Evolutionary conservation across 2,888 invertebrate genomes (phyloP).

Genomic region (Plutella xylostella): DNA sequence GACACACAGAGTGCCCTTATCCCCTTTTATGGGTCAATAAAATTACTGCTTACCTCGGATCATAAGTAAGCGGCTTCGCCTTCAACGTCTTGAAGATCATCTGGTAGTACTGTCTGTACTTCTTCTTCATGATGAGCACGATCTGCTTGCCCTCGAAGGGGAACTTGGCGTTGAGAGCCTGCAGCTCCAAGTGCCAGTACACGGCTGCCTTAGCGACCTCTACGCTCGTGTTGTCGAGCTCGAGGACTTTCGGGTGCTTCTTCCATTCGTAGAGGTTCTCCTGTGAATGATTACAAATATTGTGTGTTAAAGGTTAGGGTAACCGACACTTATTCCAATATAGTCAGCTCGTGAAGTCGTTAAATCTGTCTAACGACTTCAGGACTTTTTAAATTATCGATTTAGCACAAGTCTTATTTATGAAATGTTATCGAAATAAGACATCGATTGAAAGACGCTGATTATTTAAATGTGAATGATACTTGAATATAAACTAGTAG

Average conservation of each 20-base stretch:
- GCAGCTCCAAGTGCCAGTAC: slow-evolving; percentile 50
- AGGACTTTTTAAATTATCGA: too few species aligned
- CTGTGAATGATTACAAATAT: slow-evolving; percentile 26
- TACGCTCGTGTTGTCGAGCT: slow-evolving; percentile 53
- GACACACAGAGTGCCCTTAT: too few species aligned
- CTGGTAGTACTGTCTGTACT: slow-evolving; percentile 59
- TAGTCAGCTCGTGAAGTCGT: too few species aligned
- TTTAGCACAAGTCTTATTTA: too few species aligned
- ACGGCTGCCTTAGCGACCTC: slow-evolving; percentile 59
- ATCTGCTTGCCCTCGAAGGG: slow-evolving; percentile 62
- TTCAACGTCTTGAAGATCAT: slow-evolving; percentile 61
- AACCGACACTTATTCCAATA: too few species aligned
- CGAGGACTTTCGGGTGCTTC: slow-evolving; percentile 55
- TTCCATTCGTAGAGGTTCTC: slow-evolving; percentile 61
- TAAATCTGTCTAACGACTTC: too few species aligned
- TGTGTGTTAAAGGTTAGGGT: too few species aligned
- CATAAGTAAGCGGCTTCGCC: slow-evolving; percentile 57
- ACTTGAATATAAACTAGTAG: too few species aligned
- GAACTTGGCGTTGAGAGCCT: slow-evolving; percentile 35
- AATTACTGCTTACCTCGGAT: slow-evolving; percentile 54
- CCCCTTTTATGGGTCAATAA: too few species aligned
- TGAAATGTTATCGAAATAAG: too few species aligned
- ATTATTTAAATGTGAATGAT: too few species aligned
- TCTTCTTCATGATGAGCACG: slow-evolving; percentile 60
- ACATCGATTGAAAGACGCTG: too few species aligned